A percentile compares a stretch with the other conserved stretches of the same genome.
Conservation (phyloP, 2,113 vertebrate genomes). For the Nothobranchius kuhntae region DNA sequence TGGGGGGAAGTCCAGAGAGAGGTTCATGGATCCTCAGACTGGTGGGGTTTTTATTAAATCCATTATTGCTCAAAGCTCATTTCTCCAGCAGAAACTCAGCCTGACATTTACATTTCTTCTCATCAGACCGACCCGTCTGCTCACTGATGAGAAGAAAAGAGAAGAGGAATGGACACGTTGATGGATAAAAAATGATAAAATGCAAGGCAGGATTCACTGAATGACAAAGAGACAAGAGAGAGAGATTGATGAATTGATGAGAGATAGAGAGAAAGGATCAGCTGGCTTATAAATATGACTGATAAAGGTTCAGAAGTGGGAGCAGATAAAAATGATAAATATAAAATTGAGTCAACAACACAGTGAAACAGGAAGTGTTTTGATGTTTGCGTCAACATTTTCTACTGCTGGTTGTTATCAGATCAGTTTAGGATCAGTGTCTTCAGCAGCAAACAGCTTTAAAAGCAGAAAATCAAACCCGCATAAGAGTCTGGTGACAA, state of each 20-base stretch:
- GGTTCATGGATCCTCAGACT: conserved; percentile 7
- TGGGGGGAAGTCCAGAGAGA: too few relatives aligned
- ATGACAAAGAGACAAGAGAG: conserved; percentile 21
- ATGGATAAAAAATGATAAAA: background rate
- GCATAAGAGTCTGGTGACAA: too few relatives aligned
- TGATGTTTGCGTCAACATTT: too few relatives aligned
- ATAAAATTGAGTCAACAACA: too few relatives aligned
- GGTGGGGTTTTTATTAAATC: conserved; percentile 44
- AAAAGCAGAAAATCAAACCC: too few relatives aligned
- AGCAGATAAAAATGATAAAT: too few relatives aligned
- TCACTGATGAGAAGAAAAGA: conserved; percentile 29
- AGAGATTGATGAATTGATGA: conserved; percentile 3
- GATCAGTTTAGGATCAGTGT: too few relatives aligned
- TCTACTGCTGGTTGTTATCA: too few relatives aligned
- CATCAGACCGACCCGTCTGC: conserved; percentile 51
- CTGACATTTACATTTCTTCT: conserved; percentile 62
- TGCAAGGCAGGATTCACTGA: background rate
- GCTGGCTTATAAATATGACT: background rate
- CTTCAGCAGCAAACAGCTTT: too few relatives aligned
- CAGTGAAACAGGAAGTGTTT: too few relatives aligned
- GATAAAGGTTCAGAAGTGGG: too few relatives aligned
- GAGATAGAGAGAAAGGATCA: background rate
- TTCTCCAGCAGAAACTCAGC: conserved; percentile 33
- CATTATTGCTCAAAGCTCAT: conserved; percentile 33
- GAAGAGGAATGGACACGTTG: background rate